Evolutionary conservation across 2,797 vertebrate species (phyloP).

Genomic region (Peromyscus attwateri): DNA sequence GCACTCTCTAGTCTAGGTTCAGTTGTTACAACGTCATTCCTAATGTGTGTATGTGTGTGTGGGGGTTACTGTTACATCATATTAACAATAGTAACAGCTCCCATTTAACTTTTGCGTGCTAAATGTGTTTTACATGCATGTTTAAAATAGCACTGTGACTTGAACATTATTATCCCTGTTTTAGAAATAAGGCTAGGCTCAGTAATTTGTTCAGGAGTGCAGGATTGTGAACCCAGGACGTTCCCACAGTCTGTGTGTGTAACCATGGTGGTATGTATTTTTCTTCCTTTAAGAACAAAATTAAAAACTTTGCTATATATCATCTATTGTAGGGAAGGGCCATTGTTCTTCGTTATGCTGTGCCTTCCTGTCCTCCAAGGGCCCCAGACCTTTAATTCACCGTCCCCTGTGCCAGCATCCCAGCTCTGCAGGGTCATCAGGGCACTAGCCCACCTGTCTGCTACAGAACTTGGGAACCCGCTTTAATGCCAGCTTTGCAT

Average conservation of each 20-base stretch:
- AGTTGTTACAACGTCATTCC: constrained; percentile 26
- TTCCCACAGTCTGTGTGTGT: constrained; percentile 16
- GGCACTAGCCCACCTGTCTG: not conserved
- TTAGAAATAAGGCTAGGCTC: constrained; percentile 47
- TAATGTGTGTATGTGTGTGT: constrained; percentile 34
- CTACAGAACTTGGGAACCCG: constrained; percentile 8
- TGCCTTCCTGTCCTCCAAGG: constrained; percentile 21
- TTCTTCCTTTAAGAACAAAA: constrained; percentile 60
- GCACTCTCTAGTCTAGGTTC: not conserved
- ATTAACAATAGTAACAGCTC: constrained; percentile 16
- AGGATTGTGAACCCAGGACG: constrained; percentile 12
- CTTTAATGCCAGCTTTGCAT: constrained; percentile 4
- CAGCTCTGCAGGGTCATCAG: constrained; percentile 14
- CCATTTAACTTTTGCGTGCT: not conserved
- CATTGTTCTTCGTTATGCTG: constrained; percentile 14
- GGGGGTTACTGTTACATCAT: not conserved
- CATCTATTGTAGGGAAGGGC: constrained; percentile 16
- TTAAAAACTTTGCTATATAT: constrained; percentile 54
- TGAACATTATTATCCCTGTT: constrained; percentile 41
- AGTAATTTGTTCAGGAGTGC: constrained; percentile 47
- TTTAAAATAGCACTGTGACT: not conserved
- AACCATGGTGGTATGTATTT: not conserved
- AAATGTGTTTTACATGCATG: constrained; percentile 56
- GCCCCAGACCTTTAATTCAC: not conserved
- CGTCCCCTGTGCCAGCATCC: not conserved